Conservation (phyloP, 2,888 invertebrate species). For the Stenchaetothrips biformis region DNA sequence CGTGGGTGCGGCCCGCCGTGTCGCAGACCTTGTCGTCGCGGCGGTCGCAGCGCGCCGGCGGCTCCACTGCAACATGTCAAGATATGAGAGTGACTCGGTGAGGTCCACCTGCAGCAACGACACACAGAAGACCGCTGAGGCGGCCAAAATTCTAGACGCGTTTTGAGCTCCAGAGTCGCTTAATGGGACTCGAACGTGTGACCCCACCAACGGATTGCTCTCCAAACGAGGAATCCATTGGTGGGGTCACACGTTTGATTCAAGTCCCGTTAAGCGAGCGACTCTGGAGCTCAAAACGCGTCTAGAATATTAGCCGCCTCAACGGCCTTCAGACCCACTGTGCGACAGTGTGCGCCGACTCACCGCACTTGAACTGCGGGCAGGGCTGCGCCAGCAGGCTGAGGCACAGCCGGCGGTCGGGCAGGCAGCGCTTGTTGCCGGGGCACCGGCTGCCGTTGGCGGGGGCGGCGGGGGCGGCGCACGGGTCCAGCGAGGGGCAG, state of each 20-base stretch:
- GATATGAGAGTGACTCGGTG: neutral
- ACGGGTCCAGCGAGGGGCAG: neutral
- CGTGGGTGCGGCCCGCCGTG: neutral
- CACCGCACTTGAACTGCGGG: neutral
- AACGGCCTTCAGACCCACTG: too few species aligned
- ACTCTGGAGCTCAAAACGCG: too few species aligned
- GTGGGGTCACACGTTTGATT: too few species aligned
- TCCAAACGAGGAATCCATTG: too few species aligned
- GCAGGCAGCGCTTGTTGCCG: neutral
- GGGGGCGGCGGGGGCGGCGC: neutral
- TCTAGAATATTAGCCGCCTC: too few species aligned
- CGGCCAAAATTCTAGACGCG: too few species aligned
- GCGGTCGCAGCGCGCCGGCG: neutral
- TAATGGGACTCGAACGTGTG: too few species aligned
- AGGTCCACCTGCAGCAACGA: neutral
- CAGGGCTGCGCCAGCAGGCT: neutral
- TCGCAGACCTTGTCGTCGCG: neutral
- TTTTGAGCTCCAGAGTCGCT: too few species aligned
- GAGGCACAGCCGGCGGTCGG: neutral
- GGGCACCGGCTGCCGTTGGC: neutral
- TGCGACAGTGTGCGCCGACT: too few species aligned
- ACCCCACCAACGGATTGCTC: too few species aligned
- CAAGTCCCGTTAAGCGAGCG: too few species aligned
- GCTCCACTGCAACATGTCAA: neutral
- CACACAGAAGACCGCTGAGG: too few species aligned